Conservation (phyloP, 1,140 invertebrate genomes). For the Hycleus phaleratus region DNA sequence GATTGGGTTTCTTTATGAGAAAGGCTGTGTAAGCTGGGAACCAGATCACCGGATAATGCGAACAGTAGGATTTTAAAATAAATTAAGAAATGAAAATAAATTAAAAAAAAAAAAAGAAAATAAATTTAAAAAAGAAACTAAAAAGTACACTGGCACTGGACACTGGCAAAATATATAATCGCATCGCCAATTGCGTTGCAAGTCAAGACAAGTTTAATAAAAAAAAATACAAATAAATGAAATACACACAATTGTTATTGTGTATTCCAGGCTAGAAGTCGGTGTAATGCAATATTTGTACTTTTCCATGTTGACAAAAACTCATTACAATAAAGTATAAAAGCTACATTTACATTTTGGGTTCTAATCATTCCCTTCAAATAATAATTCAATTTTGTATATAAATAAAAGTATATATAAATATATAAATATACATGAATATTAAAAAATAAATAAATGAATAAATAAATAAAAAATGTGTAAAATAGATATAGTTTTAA, state of each 20-base stretch:
- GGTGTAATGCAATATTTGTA: constrained; percentile 45
- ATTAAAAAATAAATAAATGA: too few relatives aligned
- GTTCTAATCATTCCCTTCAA: constrained; percentile 16
- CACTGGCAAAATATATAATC: constrained; percentile 31
- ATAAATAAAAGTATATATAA: too few relatives aligned
- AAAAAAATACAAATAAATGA: neutral
- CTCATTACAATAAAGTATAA: constrained; percentile 44
- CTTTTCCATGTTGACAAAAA: constrained; percentile 44
- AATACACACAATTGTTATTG: constrained; percentile 35
- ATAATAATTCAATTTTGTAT: constrained; percentile 13
- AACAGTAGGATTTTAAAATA: constrained; percentile 21
- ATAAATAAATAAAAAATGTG: too few relatives aligned
- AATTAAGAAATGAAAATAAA: neutral
- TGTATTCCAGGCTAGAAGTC: constrained; percentile 41
- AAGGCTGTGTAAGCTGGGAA: constrained; percentile 35
- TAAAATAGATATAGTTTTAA: too few relatives aligned
- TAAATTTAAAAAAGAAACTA: constrained; percentile 8
- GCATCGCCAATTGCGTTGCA: constrained; percentile 15
- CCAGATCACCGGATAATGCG: constrained; percentile 33
- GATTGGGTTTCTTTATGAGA: constrained; percentile 24
- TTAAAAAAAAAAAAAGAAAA: neutral
- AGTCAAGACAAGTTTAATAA: constrained; percentile 11
- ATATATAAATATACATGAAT: too few relatives aligned
- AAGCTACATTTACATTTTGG: constrained; percentile 30
- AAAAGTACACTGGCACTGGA: constrained; percentile 34